Evolutionary conservation across 2,797 vertebrate species (phyloP).

Genomic region (Neolamprologus multifasciatus): DNA sequence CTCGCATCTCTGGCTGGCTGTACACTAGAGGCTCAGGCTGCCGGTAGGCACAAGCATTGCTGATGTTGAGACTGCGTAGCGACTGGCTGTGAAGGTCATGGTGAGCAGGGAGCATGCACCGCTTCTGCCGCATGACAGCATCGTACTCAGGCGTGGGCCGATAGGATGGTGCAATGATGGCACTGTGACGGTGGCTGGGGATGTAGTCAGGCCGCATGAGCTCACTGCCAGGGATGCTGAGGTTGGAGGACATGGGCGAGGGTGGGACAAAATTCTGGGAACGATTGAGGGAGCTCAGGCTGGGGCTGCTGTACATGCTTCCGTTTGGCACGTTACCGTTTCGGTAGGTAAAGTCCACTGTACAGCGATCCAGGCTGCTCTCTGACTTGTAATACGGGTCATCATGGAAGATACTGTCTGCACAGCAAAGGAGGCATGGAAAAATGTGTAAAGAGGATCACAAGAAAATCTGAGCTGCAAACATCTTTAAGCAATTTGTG

Average conservation of each 20-base stretch:
- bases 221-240: slow-evolving; percentile 91
- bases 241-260: slow-evolving; percentile 91
- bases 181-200: slow-evolving; percentile 91
- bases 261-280: slow-evolving; percentile 90
- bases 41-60: slow-evolving; percentile 87
- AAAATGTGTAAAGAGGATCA: background rate
- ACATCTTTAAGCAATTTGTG: background rate
- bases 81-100: slow-evolving; percentile 91
- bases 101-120: slow-evolving; percentile 73
- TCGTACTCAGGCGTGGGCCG: slow-evolving; percentile 95
- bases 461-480: background rate
- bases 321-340: slow-evolving; percentile 90
- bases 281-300: slow-evolving; percentile 90
- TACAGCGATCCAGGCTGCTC: slow-evolving; percentile 87
- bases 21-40: slow-evolving; percentile 90
- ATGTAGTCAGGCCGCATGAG: slow-evolving; percentile 93
- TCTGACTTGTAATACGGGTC: slow-evolving; percentile 92
- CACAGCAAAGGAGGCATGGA: background rate
- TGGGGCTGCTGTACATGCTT: slow-evolving; percentile 92
- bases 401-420: slow-evolving; percentile 94
- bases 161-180: slow-evolving; percentile 94
- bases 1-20: slow-evolving; percentile 93
- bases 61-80: slow-evolving; percentile 91
- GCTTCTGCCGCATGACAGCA: slow-evolving; percentile 91
- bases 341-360: slow-evolving; percentile 80